phyloP scores from a whole-genome alignment of 1,140 invertebrate species.

The Phymorhynchus buccinoides region DNA sequence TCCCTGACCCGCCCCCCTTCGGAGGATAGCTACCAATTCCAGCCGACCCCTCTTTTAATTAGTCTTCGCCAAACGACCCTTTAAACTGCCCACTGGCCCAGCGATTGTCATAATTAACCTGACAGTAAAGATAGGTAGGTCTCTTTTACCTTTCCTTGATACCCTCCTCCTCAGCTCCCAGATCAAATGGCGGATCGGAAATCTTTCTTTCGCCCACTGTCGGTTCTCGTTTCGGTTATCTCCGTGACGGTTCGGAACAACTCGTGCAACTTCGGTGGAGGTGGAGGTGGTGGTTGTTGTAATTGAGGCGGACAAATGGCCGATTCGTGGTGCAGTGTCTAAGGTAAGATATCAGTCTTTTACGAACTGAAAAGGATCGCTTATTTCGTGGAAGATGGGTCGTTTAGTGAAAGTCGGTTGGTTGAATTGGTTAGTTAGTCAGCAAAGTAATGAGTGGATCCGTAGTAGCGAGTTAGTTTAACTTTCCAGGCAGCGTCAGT shows the following conservation, averaged over 20 bases:
- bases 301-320: not conserved
- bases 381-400: no score
- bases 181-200: not conserved
- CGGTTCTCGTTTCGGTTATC: not conserved
- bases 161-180: not conserved
- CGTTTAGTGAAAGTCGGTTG: no score
- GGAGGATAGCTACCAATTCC: not conserved
- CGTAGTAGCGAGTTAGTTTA: no score
- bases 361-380: no score
- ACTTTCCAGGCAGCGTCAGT: no score
- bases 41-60: not conserved
- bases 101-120: not conserved
- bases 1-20: not conserved
- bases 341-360: no score
- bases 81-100: not conserved
- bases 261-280: not conserved
- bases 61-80: not conserved
- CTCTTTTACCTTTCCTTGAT: not conserved
- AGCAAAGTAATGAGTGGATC: no score
- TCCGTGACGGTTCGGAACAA: not conserved
- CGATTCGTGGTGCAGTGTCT: not conserved
- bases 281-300: no score
- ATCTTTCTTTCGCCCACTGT: conserved; percentile 5
- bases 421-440: no score
- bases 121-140: not conserved